Evolutionary conservation across 2,888 invertebrate genomes (phyloP), one percentile per base, ranked within the genome.

Genomic region (Eugnorisma glareosa): DNA sequence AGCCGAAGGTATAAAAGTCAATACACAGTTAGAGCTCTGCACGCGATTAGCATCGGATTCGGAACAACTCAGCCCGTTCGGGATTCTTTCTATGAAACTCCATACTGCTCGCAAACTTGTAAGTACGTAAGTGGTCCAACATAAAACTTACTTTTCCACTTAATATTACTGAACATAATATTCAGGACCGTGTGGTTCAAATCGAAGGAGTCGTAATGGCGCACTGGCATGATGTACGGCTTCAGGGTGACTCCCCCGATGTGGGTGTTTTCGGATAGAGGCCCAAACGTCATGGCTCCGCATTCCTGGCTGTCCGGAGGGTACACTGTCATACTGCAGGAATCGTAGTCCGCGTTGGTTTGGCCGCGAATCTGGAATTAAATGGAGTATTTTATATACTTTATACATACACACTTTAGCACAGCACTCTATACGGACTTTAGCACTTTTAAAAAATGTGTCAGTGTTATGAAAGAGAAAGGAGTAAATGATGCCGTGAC

Each of bases 81-180:
- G n/a, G 11, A 51, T n/a, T 51, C 11, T 54, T n/a, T 54, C 5
- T 54, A 54, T 54, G n/a, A 51, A 51, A 51, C 10, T 54, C 13
- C n/a, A 54, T 5, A n/a, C n/a, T 13, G 51, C 4, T 13, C 6
- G 54, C n/a, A 13, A n/a, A 51, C 21, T 51, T 51, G 11, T 51
- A 51, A 24, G 45, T 45, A 45, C 6, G 45, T 18, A 18, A 48
- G 48, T 48, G 24, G 21, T 10, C 10, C 31, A 18, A 31, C 31
- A 59, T 31, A 57, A 54, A 48, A 94, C 96, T 95, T 91, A 96
- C 96, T 95, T 88, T 94, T 96, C 96, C 96, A 96, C 81, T 95
- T 96, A 77, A 96, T 96, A 90, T 96, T 96, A 68, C 92, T 95
- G 78, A 96, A 96, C 21, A 95, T 95, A 35, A 96, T 96, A 85